These are phyloP conservation scores for Rhincodon typus DNA, from an alignment of 2,797 vertebrate genomes.

Conservation along the genomic window DNA sequence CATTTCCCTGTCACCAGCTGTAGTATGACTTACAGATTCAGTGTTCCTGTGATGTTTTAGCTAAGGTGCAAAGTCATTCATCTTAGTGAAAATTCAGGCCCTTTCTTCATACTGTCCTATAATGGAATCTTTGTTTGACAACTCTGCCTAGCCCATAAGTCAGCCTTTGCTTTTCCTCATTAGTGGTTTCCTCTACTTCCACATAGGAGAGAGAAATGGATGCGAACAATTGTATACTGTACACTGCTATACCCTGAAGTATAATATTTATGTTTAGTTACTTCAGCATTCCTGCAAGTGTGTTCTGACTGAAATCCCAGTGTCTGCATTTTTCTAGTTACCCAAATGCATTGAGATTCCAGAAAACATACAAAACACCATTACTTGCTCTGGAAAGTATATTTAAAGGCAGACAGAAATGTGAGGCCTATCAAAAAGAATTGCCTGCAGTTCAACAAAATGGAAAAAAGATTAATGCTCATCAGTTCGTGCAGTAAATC, in stretches of 20 bases:
- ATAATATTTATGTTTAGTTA: background rate
- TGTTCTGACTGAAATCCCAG: background rate
- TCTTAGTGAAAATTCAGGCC: too few relatives aligned
- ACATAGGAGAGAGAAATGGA: too few relatives aligned
- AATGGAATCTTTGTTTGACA: background rate
- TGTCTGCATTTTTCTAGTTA: background rate
- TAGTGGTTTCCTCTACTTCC: background rate
- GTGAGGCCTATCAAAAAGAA: background rate
- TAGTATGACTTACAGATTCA: too few relatives aligned
- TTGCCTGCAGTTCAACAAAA: background rate
- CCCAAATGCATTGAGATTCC: background rate
- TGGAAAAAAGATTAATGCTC: background rate
- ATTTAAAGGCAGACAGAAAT: background rate
- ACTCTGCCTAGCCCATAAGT: background rate
- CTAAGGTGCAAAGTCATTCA: too few relatives aligned
- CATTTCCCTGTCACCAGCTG: too few relatives aligned
- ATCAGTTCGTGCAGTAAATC: background rate
- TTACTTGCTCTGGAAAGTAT: background rate
- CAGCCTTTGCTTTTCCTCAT: background rate
- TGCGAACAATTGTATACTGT: background rate
- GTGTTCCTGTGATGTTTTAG: too few relatives aligned
- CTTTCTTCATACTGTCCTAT: background rate
- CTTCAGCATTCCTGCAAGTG: background rate
- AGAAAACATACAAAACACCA: background rate
- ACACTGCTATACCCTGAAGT: background rate